Evolutionary conservation across 2,888 invertebrate species (phyloP), one percentile per base, ranked within the genome.

Genomic region (Heliconius hortense): DNA sequence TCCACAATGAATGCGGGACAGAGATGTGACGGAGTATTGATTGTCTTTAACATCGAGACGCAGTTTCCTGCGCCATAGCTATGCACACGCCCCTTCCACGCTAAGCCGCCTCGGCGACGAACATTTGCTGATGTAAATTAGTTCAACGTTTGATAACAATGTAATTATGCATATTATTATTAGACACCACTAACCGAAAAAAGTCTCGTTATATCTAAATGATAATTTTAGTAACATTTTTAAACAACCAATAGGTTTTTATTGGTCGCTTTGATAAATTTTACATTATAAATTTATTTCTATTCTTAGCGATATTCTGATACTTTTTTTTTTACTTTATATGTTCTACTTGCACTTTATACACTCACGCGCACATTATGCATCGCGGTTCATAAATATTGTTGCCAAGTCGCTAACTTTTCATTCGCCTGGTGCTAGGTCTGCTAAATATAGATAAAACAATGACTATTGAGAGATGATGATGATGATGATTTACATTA

Each of bases 1-100:
- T 91, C 89, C 84, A 91, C 90, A 89, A 88, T 90, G 89, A 92
- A 89, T 90, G 89, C 90, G 91, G 90, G 89, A 91, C 90, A 87
- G 91, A 90, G 91, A 91, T 91, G 91, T 91, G 89, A 89, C 92
- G 86, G 89, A 90, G 90, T 93, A 93, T 93, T 90, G 93, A 93
- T 93, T 93, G 90, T 90, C 89, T 90, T 88, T 84, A 84, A 84
- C 84, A 83, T 84, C 84, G 86, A 88, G 89, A 87, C 88, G 86
- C 85, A 87, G 83, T 87, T 85, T 86, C 82, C 82, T 86, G 84
- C 82, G 84, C 80, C 84, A 84, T 83, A 80, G 80, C 77, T 79
- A 80, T 81, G 81, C 82, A 81, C 80, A 80, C 77, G 74, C 76
- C 77, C 79, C 75, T 76, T 76, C 73, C 73, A 69, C 74, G 64